These are phyloP conservation scores for Amblyopsis hoosieri DNA, from an alignment of 2,797 vertebrate genomes.

Conservation along the genomic window DNA sequence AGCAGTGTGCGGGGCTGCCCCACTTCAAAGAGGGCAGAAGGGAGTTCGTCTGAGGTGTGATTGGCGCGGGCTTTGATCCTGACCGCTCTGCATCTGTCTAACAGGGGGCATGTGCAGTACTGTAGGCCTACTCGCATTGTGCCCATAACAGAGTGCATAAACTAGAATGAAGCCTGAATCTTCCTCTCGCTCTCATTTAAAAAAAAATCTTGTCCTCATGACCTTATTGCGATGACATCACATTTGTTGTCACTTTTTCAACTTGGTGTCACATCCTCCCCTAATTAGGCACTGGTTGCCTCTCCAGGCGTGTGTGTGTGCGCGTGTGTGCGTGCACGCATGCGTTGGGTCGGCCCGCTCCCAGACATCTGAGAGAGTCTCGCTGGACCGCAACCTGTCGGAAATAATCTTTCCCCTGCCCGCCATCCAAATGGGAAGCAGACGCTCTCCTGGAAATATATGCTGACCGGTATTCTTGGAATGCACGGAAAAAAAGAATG, in stretches of 20 bases:
- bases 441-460: constrained; percentile 34
- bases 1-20: background rate
- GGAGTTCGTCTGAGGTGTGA: constrained; percentile 10
- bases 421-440: constrained; percentile 42
- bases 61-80: constrained; percentile 22
- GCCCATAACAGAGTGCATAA: background rate
- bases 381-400: constrained; percentile 40
- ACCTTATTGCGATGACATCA: background rate
- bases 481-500: constrained; percentile 34
- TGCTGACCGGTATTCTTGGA: constrained; percentile 52
- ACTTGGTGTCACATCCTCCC: constrained; percentile 3
- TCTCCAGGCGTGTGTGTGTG: constrained; percentile 19
- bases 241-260: constrained; percentile 3
- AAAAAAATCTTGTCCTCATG: background rate
- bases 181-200: constrained; percentile 1
- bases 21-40: constrained; percentile 10
- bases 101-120: background rate
- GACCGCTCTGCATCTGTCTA: constrained; percentile 8
- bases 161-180: constrained; percentile 4
- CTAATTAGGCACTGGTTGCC: constrained; percentile 23
- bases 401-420: constrained; percentile 43
- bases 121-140: background rate
- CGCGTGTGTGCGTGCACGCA: constrained; percentile 1
- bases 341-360: constrained; percentile 14
- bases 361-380: constrained; percentile 40